Percentiles rank a stretch among this genome's conserved stretches.
Conservation (phyloP, 2,113 vertebrate genomes). For the Indicator indicator region DNA sequence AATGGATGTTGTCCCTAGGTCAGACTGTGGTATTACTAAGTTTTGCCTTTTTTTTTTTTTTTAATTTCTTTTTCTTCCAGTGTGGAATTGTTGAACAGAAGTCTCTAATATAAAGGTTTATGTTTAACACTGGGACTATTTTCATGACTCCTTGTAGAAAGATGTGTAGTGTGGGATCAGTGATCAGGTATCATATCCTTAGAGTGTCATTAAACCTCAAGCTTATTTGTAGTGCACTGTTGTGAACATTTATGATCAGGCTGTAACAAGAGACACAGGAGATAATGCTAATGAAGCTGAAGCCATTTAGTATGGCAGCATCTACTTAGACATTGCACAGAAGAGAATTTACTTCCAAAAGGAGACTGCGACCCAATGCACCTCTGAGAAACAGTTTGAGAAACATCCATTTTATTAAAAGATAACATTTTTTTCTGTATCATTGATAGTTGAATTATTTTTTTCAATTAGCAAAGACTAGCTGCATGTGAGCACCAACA, state of each 20-base stretch:
- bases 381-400: not conserved
- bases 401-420: not conserved
- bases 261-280: constrained; percentile 63
- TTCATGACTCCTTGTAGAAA: constrained; percentile 53
- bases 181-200: constrained; percentile 44
- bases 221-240: constrained; percentile 56
- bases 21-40: not conserved
- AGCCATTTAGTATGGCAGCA: constrained; percentile 47
- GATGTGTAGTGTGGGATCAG: not conserved
- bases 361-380: not conserved
- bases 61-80: not conserved
- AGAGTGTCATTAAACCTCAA: constrained; percentile 53
- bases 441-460: not conserved
- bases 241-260: constrained; percentile 70
- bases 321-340: constrained; percentile 38
- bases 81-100: not conserved
- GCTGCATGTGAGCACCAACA: not conserved
- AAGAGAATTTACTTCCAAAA: constrained; percentile 57
- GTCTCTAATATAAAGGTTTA: constrained; percentile 30
- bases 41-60: not conserved
- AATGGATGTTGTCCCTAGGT: not conserved
- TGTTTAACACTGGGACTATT: constrained; percentile 36
- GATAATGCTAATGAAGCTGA: constrained; percentile 67
- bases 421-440: not conserved
- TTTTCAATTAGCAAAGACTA: not conserved